Evolutionary conservation across 2,797 vertebrate genomes (phyloP), one percentile per base, ranked within the genome.

Genomic region (Poecilia wingei): DNA sequence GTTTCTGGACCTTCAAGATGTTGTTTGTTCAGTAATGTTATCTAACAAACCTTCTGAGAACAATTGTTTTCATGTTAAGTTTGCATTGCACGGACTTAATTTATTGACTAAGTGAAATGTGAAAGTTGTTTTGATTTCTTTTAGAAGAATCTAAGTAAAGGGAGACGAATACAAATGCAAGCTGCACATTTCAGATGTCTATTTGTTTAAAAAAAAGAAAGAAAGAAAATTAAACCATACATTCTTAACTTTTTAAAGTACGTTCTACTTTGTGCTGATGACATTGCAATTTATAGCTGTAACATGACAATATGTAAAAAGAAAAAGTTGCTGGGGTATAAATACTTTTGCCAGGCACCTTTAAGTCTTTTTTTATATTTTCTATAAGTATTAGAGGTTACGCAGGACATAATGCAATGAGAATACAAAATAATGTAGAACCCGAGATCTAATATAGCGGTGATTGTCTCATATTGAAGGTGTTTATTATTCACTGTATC

Each of bases 401-500:
- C 45, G 0, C 12, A 43, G 31, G 46, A 36, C 4, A 22, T 74
- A 77, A 85, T n/a, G 25, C 45, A n/a, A 8, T 45, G 41, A 70
- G 68, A 70, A 70, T 70, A 45, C 22, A 45, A n/a, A 46, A 75
- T 47, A 61, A 43, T 33, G 4, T 75, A 45, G 41, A 46, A 22
- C 7, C 28, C 16, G 12, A 18, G 39, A 59, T 75, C 39, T 74
- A 74, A 77, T 61, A 72, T 59, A 39, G 31, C 6, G 6, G 45
- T 31, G 45, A 75, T 77, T 84, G 78, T 76, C 72, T 53, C 22
- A 45, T 76, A 41, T 13, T 13, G 64, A 68, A 75, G 25, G 13
- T 39, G n/a, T 75, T 78, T 47, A 75, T 84, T 85, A 76, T 83
- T 86, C 33, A 80, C 55, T 81, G 74, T 66, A 75, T 72, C 53